Evolutionary conservation across 1,140 invertebrate genomes (phyloP).

Genomic region (Antheraea pernyi): DNA sequence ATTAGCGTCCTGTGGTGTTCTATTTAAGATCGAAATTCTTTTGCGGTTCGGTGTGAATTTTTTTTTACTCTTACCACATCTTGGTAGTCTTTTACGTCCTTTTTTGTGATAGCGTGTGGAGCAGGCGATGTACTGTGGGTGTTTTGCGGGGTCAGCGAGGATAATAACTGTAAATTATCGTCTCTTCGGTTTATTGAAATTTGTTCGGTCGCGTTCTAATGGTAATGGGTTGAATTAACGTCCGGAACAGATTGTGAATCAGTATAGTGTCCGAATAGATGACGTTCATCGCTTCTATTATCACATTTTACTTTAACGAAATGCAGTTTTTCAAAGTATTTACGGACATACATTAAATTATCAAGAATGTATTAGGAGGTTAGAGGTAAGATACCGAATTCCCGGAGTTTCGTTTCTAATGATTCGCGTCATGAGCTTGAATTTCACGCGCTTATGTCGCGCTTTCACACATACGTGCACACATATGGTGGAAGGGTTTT

Average conservation of each 20-base stretch:
- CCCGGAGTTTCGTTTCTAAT: too few relatives aligned
- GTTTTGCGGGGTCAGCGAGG: constrained; percentile 75
- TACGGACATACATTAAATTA: too few relatives aligned
- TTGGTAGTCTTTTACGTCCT: constrained; percentile 60
- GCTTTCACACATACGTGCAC: too few relatives aligned
- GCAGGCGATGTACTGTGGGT: constrained; percentile 67
- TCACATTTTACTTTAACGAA: too few relatives aligned
- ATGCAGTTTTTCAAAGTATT: too few relatives aligned
- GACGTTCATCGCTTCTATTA: not conserved
- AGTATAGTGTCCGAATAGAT: not conserved
- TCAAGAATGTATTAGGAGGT: too few relatives aligned
- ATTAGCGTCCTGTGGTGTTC: constrained; percentile 32
- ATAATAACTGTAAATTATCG: constrained; percentile 78
- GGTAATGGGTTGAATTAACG: constrained; percentile 46
- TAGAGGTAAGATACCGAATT: too few relatives aligned
- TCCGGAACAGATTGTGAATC: constrained; percentile 3
- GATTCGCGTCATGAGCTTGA: too few relatives aligned
- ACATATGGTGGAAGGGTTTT: too few relatives aligned
- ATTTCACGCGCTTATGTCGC: too few relatives aligned
- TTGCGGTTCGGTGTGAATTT: constrained; percentile 30
- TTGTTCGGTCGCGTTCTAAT: constrained; percentile 63
- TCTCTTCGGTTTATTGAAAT: constrained; percentile 73
- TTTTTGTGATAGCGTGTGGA: constrained; percentile 63
- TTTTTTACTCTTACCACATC: constrained; percentile 74
- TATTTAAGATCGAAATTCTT: constrained; percentile 39